Evolutionary conservation across 2,113 vertebrate species (phyloP).

Genomic region (Ammodytes marinus): DNA sequence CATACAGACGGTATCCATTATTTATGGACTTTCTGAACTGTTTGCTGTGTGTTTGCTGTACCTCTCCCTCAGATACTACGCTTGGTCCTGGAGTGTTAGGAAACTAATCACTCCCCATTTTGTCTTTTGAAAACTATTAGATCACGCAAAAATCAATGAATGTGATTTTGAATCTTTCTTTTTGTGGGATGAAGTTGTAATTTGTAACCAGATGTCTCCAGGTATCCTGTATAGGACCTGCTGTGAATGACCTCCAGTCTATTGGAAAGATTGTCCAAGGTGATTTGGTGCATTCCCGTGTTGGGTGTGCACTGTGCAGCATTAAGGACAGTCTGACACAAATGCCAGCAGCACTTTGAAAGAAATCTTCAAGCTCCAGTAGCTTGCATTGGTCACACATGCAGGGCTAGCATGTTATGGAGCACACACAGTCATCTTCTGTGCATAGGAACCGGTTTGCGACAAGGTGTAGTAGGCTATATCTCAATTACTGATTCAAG

Average conservation of each 20-base stretch:
- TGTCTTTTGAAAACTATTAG: neutral
- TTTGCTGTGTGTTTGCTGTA: slow-evolving; percentile 74
- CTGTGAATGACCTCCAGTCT: slow-evolving; percentile 40
- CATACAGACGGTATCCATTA: slow-evolving; percentile 79
- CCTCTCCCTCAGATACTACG: slow-evolving; percentile 23
- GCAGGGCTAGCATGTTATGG: slow-evolving; percentile 49
- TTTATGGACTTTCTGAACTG: slow-evolving; percentile 76
- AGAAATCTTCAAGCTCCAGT: slow-evolving; percentile 14
- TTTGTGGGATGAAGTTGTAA: neutral
- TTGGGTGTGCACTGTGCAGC: slow-evolving; percentile 40
- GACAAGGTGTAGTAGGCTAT: slow-evolving; percentile 29
- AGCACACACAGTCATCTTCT: slow-evolving; percentile 20
- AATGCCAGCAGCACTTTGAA: slow-evolving; percentile 31
- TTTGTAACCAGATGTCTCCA: neutral
- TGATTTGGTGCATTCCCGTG: slow-evolving; percentile 32
- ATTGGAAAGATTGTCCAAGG: slow-evolving; percentile 19
- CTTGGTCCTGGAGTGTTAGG: slow-evolving; percentile 39
- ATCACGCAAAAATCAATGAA: neutral
- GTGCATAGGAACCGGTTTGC: slow-evolving; percentile 31
- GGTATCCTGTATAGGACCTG: neutral
- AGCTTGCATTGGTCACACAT: slow-evolving; percentile 29
- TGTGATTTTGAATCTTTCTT: neutral
- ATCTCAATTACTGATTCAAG: neutral
- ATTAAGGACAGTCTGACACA: neutral
- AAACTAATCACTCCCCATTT: slow-evolving; percentile 8